Evolutionary conservation across 2,888 invertebrate genomes (phyloP), one percentile per base, ranked within the genome.

Genomic region (Acrocyrtus sp.): DNA sequence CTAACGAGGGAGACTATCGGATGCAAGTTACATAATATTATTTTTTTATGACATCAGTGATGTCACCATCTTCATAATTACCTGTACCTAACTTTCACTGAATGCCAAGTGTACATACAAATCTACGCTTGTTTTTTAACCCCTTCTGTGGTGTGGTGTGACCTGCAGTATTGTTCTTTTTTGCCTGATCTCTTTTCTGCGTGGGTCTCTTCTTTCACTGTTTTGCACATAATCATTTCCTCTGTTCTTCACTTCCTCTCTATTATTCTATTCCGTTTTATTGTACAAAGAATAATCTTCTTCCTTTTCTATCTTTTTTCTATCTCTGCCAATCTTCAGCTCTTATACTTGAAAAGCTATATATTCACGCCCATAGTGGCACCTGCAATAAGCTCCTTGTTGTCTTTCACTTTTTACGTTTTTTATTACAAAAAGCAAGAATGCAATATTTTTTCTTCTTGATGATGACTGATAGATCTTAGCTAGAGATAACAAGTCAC

Each of bases 381-480:
- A 50, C 22, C 24, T 34, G 27, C 12, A 15, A 10, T n/a, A 45
- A 45, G n/a, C 45, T n/a, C 12, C 45, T 45, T 10, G 6, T 27
- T 27, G 24, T 51, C 27, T 10, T 51, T 51, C 2, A 22, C 51
- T 51, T 26, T 56, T 65, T 48, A 54, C 45, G 45, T 41, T 62
- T 41, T 10, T 41, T 58, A 58, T 29, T 56, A 57, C 66, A 57
- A 66, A 66, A 57, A 66, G 50, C 50, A 57, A 57, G 56, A 66
- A 66, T 66, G 66, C 66, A 66, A 66, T 56, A 47, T n/a, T n/a
- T 56, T 45, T 51, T 50, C 57, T 50, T 57, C 56, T 57, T 66
- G 50, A 26, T 65, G 65, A 56, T 57, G 66, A 66, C 57, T 57
- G 57, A 66, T 66, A 57, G 12, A 34, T 57, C 50, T 58, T 58